These are phyloP conservation scores for Oreochromis tanganicae DNA, from an alignment of 2,113 vertebrate genomes.

Conservation along the genomic window DNA sequence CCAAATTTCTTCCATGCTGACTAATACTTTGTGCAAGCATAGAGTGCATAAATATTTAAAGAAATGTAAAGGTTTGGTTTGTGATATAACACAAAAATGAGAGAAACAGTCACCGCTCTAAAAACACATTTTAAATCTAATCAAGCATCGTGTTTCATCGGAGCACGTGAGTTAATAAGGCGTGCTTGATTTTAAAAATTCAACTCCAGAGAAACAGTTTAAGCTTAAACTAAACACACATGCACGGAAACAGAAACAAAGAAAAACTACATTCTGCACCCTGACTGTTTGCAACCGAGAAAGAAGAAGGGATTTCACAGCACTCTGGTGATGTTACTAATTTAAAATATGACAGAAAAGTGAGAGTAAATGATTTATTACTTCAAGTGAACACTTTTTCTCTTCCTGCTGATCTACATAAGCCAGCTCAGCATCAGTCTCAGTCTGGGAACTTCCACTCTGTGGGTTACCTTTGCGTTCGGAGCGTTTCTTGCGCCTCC, in stretches of 20 bases:
- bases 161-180: not conserved
- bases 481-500: slow-evolving; percentile 77
- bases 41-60: not conserved
- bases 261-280: not conserved
- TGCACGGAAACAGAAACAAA: not conserved
- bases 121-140: not conserved
- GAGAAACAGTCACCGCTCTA: not conserved
- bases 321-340: not conserved
- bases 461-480: slow-evolving; percentile 80
- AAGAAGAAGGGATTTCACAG: not conserved
- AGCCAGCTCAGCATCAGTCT: not conserved
- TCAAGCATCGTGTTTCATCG: rapidly evolving
- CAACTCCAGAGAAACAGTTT: not conserved
- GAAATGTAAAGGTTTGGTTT: not conserved
- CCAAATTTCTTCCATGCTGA: not conserved
- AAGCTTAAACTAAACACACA: not conserved
- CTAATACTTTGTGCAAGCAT: not conserved
- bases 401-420: not conserved
- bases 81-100: not conserved
- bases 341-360: not conserved
- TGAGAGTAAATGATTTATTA: not conserved
- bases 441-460: not conserved
- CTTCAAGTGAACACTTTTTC: not conserved
- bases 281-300: not conserved
- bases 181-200: not conserved